Evolutionary conservation across 2,888 invertebrate species (phyloP), one percentile per base, ranked within the genome.

Genomic region (Platycheirus albimanus): DNA sequence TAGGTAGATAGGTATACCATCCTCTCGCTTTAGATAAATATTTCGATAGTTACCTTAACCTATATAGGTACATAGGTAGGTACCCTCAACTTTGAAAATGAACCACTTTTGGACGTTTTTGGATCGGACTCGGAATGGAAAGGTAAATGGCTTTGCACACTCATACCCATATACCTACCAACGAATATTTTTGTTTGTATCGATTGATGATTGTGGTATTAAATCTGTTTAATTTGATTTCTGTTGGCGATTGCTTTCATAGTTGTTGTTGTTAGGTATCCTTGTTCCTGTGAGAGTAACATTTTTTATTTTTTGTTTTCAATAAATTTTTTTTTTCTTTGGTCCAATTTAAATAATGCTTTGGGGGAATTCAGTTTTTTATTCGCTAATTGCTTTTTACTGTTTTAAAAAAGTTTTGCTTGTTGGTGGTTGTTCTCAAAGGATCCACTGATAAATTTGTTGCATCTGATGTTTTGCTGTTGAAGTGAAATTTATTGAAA

Each of bases 191-290:
- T 13, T 24, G 15, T 2, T 24, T 10, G n/a, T 71, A 61, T 81
- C 58, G 64, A 66, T 76, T 76, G 54, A 45, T 54, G 52, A 38
- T 54, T 72, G n/a, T 56, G 56, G 51, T 58, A 66, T 80, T 70
- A 70, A 76, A 58, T 80, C 58, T 70, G 58, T 76, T 76, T 71
- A 71, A 71, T 76, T 76, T 81, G 64, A 70, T 76, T 81, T 71
- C 24, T 70, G 43, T 81, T 81, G 76, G 69, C 69, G 38, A 69
- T 69, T 69, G 70, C 47, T 71, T 61, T n/a, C n/a, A n/a, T n/a
- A n/a, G n/a, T n/a, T n/a, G 58, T 13, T 45, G 64, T 45, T 64
- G 45, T 10, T 38, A 56, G 56, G 56, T 56, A 38, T 36, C 8
- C 13, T n/a, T 4, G 5, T 1, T 30, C 20, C 11, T 24, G n/a